A percentile compares a stretch with the other conserved stretches of the same genome.
Conservation (phyloP, 2,113 vertebrate species). For the Semnopithecus entellus region DNA sequence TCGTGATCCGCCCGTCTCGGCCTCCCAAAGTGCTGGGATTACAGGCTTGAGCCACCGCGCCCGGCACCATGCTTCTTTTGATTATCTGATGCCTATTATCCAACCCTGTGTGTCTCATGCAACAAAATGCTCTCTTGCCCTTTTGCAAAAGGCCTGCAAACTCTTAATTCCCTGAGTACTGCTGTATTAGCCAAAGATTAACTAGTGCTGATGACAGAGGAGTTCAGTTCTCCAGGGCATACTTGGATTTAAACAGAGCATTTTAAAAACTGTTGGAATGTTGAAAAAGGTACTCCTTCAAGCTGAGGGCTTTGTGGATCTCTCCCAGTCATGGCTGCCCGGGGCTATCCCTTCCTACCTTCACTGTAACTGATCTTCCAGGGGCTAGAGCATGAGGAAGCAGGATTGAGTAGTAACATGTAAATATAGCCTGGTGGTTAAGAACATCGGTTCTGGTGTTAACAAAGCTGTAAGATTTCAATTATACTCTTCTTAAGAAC, state of each 20-base stretch:
- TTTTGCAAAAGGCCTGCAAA: not conserved
- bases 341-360: not conserved
- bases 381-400: not conserved
- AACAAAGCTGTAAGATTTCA: not conserved
- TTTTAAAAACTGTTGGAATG: not conserved
- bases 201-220: too few species aligned
- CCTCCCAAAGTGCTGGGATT: too few species aligned
- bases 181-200: not conserved
- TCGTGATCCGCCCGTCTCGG: too few species aligned
- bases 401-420: not conserved
- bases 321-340: too few species aligned
- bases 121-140: not conserved
- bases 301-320: not conserved
- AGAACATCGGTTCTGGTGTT: not conserved
- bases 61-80: not conserved
- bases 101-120: not conserved
- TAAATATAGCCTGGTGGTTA: not conserved
- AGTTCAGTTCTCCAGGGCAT: not conserved
- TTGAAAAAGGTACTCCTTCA: not conserved
- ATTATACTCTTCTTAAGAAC: too few species aligned
- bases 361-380: too few species aligned
- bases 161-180: not conserved
- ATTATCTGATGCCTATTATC: not conserved
- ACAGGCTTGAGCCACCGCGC: too few species aligned
- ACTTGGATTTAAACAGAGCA: not conserved